Evolutionary conservation across 2,113 vertebrate genomes (phyloP).

Genomic region (Aldabrachelys gigantea): DNA sequence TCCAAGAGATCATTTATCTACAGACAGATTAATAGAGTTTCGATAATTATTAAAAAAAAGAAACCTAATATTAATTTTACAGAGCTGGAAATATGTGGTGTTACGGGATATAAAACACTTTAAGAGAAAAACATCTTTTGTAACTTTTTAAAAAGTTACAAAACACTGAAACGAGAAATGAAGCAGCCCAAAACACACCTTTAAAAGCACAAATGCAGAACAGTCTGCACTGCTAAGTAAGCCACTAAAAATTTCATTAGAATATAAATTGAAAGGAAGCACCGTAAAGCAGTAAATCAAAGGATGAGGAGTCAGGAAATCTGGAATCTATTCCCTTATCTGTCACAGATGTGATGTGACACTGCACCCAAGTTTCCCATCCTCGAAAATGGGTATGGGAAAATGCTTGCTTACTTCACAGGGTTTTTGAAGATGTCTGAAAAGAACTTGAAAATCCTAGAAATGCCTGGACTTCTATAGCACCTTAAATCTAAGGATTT

Average conservation of each 20-base stretch:
- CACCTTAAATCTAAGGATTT: neutral
- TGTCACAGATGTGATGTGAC: neutral
- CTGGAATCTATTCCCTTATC: neutral
- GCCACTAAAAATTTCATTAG: neutral
- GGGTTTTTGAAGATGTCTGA: neutral
- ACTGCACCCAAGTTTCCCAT: neutral
- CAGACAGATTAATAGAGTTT: neutral
- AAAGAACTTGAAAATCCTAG: neutral
- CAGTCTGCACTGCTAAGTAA: neutral
- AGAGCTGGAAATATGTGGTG: neutral
- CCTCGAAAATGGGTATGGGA: fast-evolving
- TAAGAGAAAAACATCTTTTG: neutral
- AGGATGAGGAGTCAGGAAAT: neutral
- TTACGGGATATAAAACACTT: neutral
- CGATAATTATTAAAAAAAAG: neutral
- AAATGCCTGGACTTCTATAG: neutral
- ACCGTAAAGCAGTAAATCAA: neutral
- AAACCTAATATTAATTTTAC: neutral
- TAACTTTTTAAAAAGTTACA: neutral
- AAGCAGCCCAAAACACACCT: neutral
- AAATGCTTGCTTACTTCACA: neutral
- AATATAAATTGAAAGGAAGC: neutral
- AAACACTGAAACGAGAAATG: neutral
- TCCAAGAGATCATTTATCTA: constrained; percentile 93
- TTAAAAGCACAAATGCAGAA: neutral